Conservation (phyloP, 2,113 vertebrate genomes). For the Proterorhinus semilunaris region DNA sequence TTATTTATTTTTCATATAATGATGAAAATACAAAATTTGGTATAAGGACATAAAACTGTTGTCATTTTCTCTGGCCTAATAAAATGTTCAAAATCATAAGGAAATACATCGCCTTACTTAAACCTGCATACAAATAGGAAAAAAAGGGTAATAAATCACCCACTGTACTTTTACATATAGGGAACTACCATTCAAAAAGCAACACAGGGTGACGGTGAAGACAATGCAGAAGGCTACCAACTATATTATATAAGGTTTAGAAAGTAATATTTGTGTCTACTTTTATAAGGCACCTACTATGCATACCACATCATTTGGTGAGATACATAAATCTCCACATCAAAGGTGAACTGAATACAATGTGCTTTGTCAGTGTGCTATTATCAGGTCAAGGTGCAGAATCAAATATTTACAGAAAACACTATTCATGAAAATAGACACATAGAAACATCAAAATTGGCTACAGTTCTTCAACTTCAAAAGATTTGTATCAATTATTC, state of each 20-base stretch:
- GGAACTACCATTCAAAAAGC: conserved; percentile 12
- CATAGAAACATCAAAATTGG: conserved; percentile 22
- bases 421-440: conserved; percentile 6
- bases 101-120: background rate
- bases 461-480: conserved; percentile 26
- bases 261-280: conserved; percentile 15
- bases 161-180: background rate
- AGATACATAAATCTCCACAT: conserved; percentile 11
- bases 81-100: conserved; percentile 50
- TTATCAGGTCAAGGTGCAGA: conserved; percentile 15
- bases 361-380: background rate
- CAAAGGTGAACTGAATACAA: background rate
- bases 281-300: conserved; percentile 62
- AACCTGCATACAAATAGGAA: conserved; percentile 31
- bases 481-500: background rate
- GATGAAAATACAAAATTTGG: conserved; percentile 60
- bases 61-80: background rate
- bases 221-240: background rate
- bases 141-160: conserved; percentile 10
- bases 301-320: conserved; percentile 11
- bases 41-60: conserved; percentile 25
- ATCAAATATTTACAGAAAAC: conserved; percentile 29
- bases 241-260: conserved; percentile 17
- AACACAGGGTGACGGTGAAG: background rate
- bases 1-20: conserved; percentile 71